phyloP scores from a whole-genome alignment of 2,888 invertebrate species.

The Ophioninae sp. region DNA sequence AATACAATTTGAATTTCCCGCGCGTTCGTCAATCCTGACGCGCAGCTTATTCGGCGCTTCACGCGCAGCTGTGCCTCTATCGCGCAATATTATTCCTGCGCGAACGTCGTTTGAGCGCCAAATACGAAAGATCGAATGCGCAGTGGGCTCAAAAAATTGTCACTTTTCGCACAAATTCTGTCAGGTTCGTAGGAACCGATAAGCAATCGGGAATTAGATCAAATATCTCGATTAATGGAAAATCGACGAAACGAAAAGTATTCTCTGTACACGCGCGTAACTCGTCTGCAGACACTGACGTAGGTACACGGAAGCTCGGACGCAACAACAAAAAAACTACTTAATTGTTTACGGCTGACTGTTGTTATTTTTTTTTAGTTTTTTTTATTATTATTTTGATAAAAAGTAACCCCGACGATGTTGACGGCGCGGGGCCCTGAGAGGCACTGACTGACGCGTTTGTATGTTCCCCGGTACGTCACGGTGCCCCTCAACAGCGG shows the following conservation, averaged over 20 bases:
- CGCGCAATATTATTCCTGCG: not conserved
- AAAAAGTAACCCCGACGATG: slow-evolving; percentile 68
- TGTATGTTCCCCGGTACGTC: slow-evolving; percentile 56
- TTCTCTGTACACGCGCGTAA: not conserved
- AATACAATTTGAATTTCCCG: not conserved
- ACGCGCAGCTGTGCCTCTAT: not conserved
- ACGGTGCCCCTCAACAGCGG: slow-evolving; percentile 23
- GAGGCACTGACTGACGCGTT: slow-evolving; percentile 77
- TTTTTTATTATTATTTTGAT: slow-evolving; percentile 36
- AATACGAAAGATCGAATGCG: not conserved
- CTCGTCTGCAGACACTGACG: not conserved
- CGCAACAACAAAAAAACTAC: slow-evolving; percentile 5
- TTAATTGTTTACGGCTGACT: slow-evolving; percentile 20
- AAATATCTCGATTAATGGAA: not conserved
- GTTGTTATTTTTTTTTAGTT: slow-evolving; percentile 1
- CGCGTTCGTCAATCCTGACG: not conserved
- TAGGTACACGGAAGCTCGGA: not conserved
- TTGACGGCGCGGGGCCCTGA: slow-evolving; percentile 77
- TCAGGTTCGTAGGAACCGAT: no score
- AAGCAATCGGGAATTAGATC: not conserved
- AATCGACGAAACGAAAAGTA: not conserved
- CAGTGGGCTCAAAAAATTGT: not conserved
- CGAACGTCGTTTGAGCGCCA: not conserved
- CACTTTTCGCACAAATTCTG: not conserved
- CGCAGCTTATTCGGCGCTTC: not conserved